Base-by-base conservation (phyloP, 2,113 vertebrate species). In the Tilapia sparmanii region DNA sequence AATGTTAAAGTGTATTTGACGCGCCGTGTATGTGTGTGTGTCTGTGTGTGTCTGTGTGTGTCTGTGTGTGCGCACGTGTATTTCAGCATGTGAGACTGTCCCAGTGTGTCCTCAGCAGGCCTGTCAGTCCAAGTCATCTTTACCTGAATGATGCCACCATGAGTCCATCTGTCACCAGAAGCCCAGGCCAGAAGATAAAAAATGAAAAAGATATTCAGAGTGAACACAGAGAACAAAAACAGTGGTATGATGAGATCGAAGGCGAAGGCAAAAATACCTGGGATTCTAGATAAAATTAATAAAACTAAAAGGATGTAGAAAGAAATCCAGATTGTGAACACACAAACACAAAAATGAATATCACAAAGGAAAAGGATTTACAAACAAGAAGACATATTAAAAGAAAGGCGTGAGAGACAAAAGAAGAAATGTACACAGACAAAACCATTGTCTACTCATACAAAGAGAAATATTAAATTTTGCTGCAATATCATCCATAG, bases 101-200 rank as follows among this genome's bases (percentile, higher is more conserved):
- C 81, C 90, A 81, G 85, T 87, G 76, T 93, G 92, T 83, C 91
- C 89, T 80, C 92, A 87, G 82, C 86, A 84, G 84, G 87, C 80
- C 90, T 94, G 94, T 95, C 95, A 93, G 85, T 93, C 68, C 86
- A 71, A 87, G 87, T 94, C 90, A 93, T 91, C 79, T 87, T 89
- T 94, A 91, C 90, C 87, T 93, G 92, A 90, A 91, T 90, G 89
- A 87, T 86, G 79, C 83, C 87, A 85, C 88, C 79, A 80, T 4
- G 83, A 85, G 86, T 89, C 93, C 92, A 93, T 95, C 91, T 94
- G 94, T 91, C 92, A 89, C 86, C 53, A 85, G 18, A 81, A 86
- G 84, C 52, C 50, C 45, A 38, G 76, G 82, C 86, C 90, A 89
- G 80, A 52, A 57, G 29, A 86, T 54, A 35, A 78, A 86, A 91